These are phyloP conservation scores for Agonopterix alstromeriana DNA, from an alignment of 2,888 invertebrate genomes.

Conservation along the genomic window DNA sequence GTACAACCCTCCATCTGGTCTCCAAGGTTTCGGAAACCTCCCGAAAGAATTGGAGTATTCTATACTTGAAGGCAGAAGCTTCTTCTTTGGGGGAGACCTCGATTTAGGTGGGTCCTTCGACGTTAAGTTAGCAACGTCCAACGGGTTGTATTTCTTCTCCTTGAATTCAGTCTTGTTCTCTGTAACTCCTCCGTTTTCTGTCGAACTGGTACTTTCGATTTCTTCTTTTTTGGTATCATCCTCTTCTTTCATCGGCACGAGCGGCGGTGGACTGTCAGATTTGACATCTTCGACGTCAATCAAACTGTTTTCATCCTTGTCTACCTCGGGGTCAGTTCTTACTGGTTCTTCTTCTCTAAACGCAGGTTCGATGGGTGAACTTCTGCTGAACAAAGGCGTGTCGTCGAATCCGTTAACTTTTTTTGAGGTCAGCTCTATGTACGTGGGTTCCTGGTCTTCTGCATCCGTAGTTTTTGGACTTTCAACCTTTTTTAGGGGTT, in stretches of 20 bases:
- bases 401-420: slow-evolving; percentile 48
- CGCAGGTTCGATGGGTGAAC: slow-evolving; percentile 53
- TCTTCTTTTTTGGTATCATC: slow-evolving; percentile 23
- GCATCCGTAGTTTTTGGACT: slow-evolving; percentile 52
- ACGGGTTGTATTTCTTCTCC: slow-evolving; percentile 76
- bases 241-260: slow-evolving; percentile 26
- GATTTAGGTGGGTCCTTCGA: slow-evolving; percentile 78
- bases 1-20: slow-evolving; percentile 62
- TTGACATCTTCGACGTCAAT: slow-evolving; percentile 71
- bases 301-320: slow-evolving; percentile 64
- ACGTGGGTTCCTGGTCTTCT: slow-evolving; percentile 61
- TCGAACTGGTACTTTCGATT: slow-evolving; percentile 37
- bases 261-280: slow-evolving; percentile 42
- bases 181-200: slow-evolving; percentile 40
- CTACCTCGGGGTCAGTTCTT: slow-evolving; percentile 64
- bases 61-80: slow-evolving; percentile 48
- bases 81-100: slow-evolving; percentile 66
- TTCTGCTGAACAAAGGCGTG: slow-evolving; percentile 37
- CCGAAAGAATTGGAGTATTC: slow-evolving; percentile 56
- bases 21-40: slow-evolving; percentile 78
- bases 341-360: slow-evolving; percentile 62
- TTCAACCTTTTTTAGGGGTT: slow-evolving; percentile 60
- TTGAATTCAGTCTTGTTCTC: slow-evolving; percentile 47
- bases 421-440: slow-evolving; percentile 64
- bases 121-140: slow-evolving; percentile 79